phyloP scores from a whole-genome alignment of 2,113 vertebrate species.

The Ornithorhynchus anatinus region DNA sequence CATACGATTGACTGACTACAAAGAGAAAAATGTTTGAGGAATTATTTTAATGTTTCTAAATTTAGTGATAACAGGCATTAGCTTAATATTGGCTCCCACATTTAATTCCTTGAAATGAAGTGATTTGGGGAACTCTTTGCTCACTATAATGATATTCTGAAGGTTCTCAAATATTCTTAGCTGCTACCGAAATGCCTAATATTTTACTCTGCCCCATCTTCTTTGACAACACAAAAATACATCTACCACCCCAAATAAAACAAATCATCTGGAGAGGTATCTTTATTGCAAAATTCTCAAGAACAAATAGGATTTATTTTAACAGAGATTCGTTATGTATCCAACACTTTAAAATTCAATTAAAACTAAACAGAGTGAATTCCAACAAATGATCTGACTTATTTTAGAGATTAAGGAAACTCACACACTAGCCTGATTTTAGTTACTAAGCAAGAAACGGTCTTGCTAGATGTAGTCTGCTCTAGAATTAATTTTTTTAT shows the following conservation, averaged over 20 bases:
- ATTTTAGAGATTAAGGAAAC: neutral
- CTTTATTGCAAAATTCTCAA: conserved; percentile 62
- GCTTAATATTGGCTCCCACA: too few relatives aligned
- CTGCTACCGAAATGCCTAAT: too few relatives aligned
- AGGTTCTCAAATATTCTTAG: too few relatives aligned
- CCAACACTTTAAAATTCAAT: conserved; percentile 20
- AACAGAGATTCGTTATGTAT: conserved; percentile 10
- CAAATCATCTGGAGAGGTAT: conserved; percentile 30
- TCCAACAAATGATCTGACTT: conserved; percentile 21
- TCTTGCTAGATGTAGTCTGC: conserved; percentile 31
- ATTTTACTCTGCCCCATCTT: neutral
- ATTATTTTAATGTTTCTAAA: too few relatives aligned
- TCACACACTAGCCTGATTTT: conserved; percentile 30
- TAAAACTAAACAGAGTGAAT: conserved; percentile 7
- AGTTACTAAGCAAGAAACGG: neutral
- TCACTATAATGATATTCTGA: too few relatives aligned
- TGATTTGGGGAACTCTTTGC: too few relatives aligned
- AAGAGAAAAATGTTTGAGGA: too few relatives aligned
- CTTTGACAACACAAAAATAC: neutral
- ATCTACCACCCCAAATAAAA: neutral
- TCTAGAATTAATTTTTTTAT: neutral
- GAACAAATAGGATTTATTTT: conserved; percentile 40
- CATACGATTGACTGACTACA: too few relatives aligned
- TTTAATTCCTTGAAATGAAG: too few relatives aligned
- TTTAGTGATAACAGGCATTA: too few relatives aligned